Evolutionary conservation across 2,113 vertebrate genomes (phyloP), one percentile per base, ranked within the genome.

Genomic region (Paralichthys olivaceus): DNA sequence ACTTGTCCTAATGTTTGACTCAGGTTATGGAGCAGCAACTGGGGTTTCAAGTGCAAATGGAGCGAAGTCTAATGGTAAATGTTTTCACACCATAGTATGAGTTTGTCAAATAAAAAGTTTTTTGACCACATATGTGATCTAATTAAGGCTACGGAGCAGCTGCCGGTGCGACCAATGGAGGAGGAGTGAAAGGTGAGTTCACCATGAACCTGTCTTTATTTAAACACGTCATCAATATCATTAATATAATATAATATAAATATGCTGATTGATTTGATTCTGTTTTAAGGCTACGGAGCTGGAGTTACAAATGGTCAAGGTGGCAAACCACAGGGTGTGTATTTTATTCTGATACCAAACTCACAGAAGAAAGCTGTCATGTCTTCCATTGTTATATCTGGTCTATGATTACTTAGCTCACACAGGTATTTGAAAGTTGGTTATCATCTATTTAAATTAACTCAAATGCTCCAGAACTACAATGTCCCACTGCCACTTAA

Each of bases 231-330:
- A 32, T 45, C 12, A 5, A 11, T 13, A 28, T 25, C 0, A 12
- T 43, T 8, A 43, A 2, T 43, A 14, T 43, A 43, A 12, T 37
- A 14, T 12, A 43, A 8, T 7, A 43, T 13, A 29, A 14, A 13
- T 9, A 14, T 59, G 15, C 1, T 8, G 1, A 7, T 55, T 43
- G 19, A 53, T 29, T 53, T 26, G 9, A 5, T 49, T 13, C 13
- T n/a, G 15, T 23, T 57, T 69, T n/a, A 49, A 91, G 88, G 87
- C 8, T 87, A 87, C 37, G 85, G 79, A 55, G 25, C 71, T 34
- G 76, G 77, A 72, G 55, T 19, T 20, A 47, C 23, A 1, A 86
- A 79, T n/a, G 79, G 83, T 56, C 77, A 86, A 8, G 70, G 75
- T 32, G 79, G 43, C 1, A 83, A 68, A 70, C 53, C 69, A 58